Base-by-base conservation (phyloP, 2,888 invertebrate species). In the Petrolisthes manimaculis region DNA sequence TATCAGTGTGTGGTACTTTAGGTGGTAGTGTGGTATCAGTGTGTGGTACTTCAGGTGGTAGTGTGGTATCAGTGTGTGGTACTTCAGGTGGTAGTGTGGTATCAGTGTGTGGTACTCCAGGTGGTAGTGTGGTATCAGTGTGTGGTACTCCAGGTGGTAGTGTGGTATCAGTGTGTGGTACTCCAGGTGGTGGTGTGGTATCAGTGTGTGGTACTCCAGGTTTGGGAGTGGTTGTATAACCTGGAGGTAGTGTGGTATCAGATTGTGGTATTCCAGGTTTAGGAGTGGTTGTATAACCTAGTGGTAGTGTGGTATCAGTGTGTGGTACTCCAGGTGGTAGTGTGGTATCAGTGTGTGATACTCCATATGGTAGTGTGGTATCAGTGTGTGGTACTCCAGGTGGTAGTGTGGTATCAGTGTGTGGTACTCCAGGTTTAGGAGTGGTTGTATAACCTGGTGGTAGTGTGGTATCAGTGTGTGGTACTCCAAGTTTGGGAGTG, bases 181-280 rank as follows among this genome's bases (percentile, higher is more conserved):
- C 83, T 54, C 8, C 24, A 54, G 83, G 74, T 74, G 8, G 1
- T 14, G 37, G 14, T 83, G 83, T 53, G 18, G 6, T 83, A 4
- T 69, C 83, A 69, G 83, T 74, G 51, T 12, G 21, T 67, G 83
- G 83, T 37, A 51, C 82, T 5, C 5, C 24, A n/a, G 83, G 74
- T 83, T 0, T 83, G 74, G 8, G 8, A 74, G 84, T 84, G 51
- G 74, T 74, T 51, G 8, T 54, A 37, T 82, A 82, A 18, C 61
- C 61, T 56, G 61, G 61, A 9, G 24, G 80, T 56, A 24, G 56
- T 37, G 80, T 79, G 21, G 18, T n/a, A 21, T 55, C 79, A 79
- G 18, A 21, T 5, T 78, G 54, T 21, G n/a, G n/a, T 61, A 12
- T 1, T 1, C 18, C 61, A 12, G 61, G n/a, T n/a, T n/a, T n/a